Evolutionary conservation across 1,140 invertebrate species (phyloP).

Genomic region (Sitodiplosis mosellana): DNA sequence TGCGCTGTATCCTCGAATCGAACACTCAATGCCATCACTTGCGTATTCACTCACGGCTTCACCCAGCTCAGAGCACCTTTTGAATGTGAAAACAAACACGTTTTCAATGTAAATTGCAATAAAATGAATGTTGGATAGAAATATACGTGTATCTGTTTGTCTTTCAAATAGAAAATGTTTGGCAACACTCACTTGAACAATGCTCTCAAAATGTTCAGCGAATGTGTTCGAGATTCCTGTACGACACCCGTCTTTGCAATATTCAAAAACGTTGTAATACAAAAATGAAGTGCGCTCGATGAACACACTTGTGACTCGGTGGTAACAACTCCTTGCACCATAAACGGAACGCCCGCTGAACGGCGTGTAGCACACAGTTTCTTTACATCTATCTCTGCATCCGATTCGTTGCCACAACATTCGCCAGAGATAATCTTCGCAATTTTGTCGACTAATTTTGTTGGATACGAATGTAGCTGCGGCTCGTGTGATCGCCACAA

Average conservation of each 20-base stretch:
- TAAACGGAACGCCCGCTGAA: conserved; percentile 81
- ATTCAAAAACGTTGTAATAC: conserved; percentile 37
- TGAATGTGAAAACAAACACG: neutral
- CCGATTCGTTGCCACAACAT: conserved; percentile 25
- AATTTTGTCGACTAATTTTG: conserved; percentile 49
- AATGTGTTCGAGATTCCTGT: conserved; percentile 46
- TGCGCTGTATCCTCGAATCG: conserved; percentile 55
- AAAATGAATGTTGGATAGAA: no score
- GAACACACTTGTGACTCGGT: conserved; percentile 42
- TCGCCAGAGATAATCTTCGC: conserved; percentile 35
- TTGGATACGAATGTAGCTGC: conserved; percentile 42
- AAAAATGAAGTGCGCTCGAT: conserved; percentile 35
- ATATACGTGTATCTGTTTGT: no score
- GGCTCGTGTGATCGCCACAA: conserved; percentile 29
- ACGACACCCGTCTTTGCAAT: conserved; percentile 17
- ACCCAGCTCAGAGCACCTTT: conserved; percentile 48
- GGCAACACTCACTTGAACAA: conserved; percentile 37
- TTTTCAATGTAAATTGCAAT: no score
- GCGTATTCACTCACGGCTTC: conserved; percentile 55
- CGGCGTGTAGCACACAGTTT: conserved; percentile 55
- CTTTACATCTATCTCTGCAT: conserved; percentile 5
- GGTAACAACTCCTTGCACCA: conserved; percentile 58
- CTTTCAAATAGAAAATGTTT: no score
- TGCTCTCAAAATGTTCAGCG: conserved; percentile 68
- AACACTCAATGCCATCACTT: conserved; percentile 46